Evolutionary conservation across 37 sponge, comb jelly and placozoan species (phyloP), one percentile per base, ranked within the genome.

Genomic region (Eunapius fragilis): DNA sequence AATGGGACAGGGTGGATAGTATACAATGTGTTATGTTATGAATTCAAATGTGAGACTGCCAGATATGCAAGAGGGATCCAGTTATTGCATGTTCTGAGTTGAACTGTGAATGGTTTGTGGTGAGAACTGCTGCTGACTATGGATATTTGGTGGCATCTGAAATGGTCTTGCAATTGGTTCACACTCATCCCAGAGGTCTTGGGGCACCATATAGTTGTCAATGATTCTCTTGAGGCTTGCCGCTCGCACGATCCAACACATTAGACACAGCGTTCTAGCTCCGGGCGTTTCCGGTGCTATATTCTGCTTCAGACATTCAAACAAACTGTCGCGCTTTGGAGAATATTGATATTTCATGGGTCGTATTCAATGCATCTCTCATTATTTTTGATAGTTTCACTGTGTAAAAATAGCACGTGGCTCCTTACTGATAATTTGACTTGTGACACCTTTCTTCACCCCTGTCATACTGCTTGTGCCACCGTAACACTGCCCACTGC

Each of bases 401-500:
- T 25, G 78, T 38, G 67, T 86, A 71, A 58, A 86, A 33, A 86
- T 71, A 32, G 82, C 88, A 76, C 71, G 71, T 69, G 89, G 89
- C 49, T 88, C 83, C 37, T 83, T 67, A 71, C 70, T 41, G 17
- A 68, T 48, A 68, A 88, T 69, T 72, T 88, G 89, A 67, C 84
- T n/a, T 14, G 71, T 72, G n/a, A 71, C 72, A 45, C 89, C 89
- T 32, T 76, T 82, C 41, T 74, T 82, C n/a, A n/a, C 37, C 67
- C 89, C 89, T 68, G 37, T 34, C 89, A 88, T 88, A 49, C 76
- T 82, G 69, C 82, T 70, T 1, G 84, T 83, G 0, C 83, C 89
- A 70, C 82, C 89, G 31, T 83, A n/a, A 88, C 84, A 89, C 38
- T 84, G 85, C n/a, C 84, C 90, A 76, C 90, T 47, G 36, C 90